Base-by-base conservation (phyloP, 1,140 invertebrate genomes). In the Rhyzopertha dominica region DNA sequence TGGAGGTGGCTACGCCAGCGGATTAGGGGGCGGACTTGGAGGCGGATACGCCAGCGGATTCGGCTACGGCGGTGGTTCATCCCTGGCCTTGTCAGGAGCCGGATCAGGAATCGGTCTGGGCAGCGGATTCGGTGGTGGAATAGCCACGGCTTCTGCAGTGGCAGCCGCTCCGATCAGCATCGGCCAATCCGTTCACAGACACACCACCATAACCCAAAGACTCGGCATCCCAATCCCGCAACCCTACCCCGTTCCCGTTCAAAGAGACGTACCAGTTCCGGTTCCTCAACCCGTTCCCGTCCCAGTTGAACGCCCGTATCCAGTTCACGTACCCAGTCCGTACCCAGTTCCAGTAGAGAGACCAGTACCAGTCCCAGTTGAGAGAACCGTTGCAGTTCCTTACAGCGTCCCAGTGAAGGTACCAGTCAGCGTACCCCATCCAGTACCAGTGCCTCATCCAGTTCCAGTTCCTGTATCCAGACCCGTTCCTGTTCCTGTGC, bases 281-380 rank as follows among this genome's bases (percentile, higher is more conserved):
- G 59, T 65, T 12, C 51, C 56, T 16, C 54, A 58, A 34, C 53
- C 63, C 26, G 55, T 59, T 3, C 49, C 62, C 29, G 61, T 65
- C 1, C 61, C 58, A 39, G 62, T 66, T 5, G 59, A 63, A 31
- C 54, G 57, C 32, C 56, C 61, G 4, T 56, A 58, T 36, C 70
- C 70, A 16, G 68, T 72, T 2, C 69, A 71, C 37, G 58, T 76
- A 7, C 55, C 63, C 0, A 72, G 70, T 54, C 74, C 74, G 3
- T 74, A 74, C 38, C 72, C 74, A 19, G 68, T 71, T 5, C 58
- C 62, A 2, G 70, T 77, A 0, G 70, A 68, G 20, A 72, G 68
- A 50, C 58, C 54, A 4, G 63, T 72, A 13, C 71, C 70, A 0
- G 39, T 56, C 1, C 52, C 49, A 36, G 60, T 62, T 2, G 46